A percentile compares a stretch with the other conserved stretches of the same genome.
Evolutionary conservation across 2,888 invertebrate species (phyloP).

Genomic region (Gonocerus acuteangulatus): DNA sequence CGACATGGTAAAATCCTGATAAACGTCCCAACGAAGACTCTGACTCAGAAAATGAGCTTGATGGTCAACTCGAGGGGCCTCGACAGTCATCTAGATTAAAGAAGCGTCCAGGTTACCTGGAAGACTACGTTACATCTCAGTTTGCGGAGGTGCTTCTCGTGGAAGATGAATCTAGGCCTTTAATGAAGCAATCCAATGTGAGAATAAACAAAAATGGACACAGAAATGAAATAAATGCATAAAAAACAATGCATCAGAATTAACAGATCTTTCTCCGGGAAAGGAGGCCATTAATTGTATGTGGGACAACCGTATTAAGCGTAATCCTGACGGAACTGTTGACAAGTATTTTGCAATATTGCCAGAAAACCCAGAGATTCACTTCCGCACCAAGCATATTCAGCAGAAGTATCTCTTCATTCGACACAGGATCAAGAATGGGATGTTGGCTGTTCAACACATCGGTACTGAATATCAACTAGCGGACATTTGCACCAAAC

Average conservation of each 20-base stretch:
- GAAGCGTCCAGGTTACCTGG: background rate
- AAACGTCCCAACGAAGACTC: no score
- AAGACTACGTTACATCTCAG: background rate
- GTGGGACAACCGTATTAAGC: background rate
- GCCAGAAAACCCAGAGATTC: slow-evolving; percentile 40
- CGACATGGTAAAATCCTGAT: no score
- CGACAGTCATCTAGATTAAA: no score
- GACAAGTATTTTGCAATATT: slow-evolving; percentile 40
- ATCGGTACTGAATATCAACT: slow-evolving; percentile 16
- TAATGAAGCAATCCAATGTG: background rate
- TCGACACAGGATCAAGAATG: slow-evolving; percentile 20
- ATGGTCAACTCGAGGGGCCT: no score
- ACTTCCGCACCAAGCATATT: slow-evolving; percentile 36
- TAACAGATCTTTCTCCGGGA: background rate
- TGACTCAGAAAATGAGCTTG: no score
- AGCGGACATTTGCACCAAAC: slow-evolving; percentile 24
- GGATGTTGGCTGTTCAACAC: slow-evolving; percentile 9
- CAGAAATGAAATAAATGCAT: background rate
- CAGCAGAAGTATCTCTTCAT: slow-evolving; percentile 26
- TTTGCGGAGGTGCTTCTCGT: background rate
- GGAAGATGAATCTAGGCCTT: background rate
- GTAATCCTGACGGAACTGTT: slow-evolving; percentile 36
- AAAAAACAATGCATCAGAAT: no score
- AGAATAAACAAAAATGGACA: background rate
- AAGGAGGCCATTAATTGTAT: background rate